These are phyloP conservation scores for Phrynocephalus forsythii DNA, from an alignment of 2,797 vertebrate genomes.

Conservation along the genomic window DNA sequence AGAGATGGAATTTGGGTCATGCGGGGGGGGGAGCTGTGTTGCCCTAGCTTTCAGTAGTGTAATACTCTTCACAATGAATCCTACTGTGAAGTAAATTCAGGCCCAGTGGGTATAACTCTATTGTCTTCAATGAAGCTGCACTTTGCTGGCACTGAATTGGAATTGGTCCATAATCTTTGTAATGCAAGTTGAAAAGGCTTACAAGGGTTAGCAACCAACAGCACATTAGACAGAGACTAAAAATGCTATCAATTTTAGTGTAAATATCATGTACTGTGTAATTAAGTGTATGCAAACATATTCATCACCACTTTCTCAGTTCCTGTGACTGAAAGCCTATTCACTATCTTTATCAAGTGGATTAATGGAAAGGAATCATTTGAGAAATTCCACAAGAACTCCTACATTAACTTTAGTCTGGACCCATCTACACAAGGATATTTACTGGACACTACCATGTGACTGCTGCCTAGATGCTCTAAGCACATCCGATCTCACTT, in stretches of 20 bases:
- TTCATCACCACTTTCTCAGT: too few relatives aligned
- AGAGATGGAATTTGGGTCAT: slow-evolving; percentile 74
- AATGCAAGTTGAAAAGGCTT: slow-evolving; percentile 45
- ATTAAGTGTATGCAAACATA: not conserved
- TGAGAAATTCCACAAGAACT: too few relatives aligned
- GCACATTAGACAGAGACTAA: not conserved
- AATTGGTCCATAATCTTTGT: slow-evolving; percentile 27
- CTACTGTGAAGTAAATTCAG: slow-evolving; percentile 77
- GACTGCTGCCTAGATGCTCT: too few relatives aligned
- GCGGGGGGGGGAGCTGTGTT: slow-evolving; percentile 61
- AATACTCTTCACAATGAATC: slow-evolving; percentile 72
- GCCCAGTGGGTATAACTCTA: slow-evolving; percentile 73
- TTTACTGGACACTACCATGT: too few relatives aligned
- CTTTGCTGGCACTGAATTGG: slow-evolving; percentile 56
- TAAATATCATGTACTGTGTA: not conserved
- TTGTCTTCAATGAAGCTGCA: slow-evolving; percentile 71
- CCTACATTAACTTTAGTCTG: too few relatives aligned
- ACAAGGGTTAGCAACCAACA: slow-evolving; percentile 37
- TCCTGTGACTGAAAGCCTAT: too few relatives aligned
- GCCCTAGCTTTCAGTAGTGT: slow-evolving; percentile 70
- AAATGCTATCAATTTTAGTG: not conserved
- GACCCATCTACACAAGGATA: too few relatives aligned
- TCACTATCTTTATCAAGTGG: too few relatives aligned
- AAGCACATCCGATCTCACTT: too few relatives aligned
- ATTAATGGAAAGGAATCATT: too few relatives aligned